These are phyloP conservation scores for Drosophila equinoxialis DNA, from an alignment of 1,140 invertebrate species.

Conservation along the genomic window DNA sequence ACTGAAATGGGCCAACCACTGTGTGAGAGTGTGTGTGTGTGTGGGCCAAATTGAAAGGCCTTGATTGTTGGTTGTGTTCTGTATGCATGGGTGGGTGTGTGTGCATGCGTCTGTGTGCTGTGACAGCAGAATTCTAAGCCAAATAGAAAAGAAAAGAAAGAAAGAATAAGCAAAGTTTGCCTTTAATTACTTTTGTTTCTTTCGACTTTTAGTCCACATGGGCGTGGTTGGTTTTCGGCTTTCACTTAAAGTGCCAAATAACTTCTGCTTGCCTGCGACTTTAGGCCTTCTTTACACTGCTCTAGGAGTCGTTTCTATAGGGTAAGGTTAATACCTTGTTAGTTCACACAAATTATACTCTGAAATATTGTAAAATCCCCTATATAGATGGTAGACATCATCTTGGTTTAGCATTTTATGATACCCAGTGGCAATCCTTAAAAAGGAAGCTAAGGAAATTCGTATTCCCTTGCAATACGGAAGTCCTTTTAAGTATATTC, in stretches of 20 bases:
- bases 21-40: slow-evolving; percentile 43
- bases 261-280: background rate
- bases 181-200: slow-evolving; percentile 73
- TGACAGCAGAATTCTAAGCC: slow-evolving; percentile 56
- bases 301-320: too few species aligned
- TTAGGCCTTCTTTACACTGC: background rate
- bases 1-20: slow-evolving; percentile 32
- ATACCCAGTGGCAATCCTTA: too few species aligned
- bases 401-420: too few species aligned
- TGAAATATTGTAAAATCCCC: too few species aligned
- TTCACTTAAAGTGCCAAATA: background rate
- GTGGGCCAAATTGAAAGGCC: background rate
- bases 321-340: too few species aligned
- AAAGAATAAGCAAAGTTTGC: slow-evolving; percentile 44
- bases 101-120: slow-evolving; percentile 38
- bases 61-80: slow-evolving; percentile 33
- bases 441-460: too few species aligned
- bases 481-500: too few species aligned
- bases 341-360: too few species aligned
- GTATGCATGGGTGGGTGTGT: slow-evolving; percentile 19
- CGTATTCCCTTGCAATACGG: too few species aligned
- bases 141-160: slow-evolving; percentile 5
- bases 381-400: too few species aligned
- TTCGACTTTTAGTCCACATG: slow-evolving; percentile 29
- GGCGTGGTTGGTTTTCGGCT: slow-evolving; percentile 26